These are phyloP conservation scores for Pinna nobilis DNA, from an alignment of 1,140 invertebrate species.

Conservation along the genomic window DNA sequence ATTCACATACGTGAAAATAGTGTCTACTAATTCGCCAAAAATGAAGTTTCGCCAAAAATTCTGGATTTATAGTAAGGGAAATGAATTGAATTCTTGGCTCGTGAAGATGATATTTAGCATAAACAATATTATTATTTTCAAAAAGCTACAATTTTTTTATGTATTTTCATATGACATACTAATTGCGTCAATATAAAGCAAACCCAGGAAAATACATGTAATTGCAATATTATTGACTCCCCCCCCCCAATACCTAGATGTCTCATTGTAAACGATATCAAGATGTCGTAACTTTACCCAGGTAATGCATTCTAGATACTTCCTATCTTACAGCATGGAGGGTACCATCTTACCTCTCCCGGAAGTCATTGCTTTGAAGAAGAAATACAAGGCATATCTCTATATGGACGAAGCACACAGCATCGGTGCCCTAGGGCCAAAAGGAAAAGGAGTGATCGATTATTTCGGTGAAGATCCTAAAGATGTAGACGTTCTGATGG, in stretches of 20 bases:
- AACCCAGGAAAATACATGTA: too few species aligned
- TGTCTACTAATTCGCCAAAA: too few species aligned
- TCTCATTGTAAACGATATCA: neutral
- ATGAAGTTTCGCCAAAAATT: too few species aligned
- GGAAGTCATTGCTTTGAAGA: constrained; percentile 92
- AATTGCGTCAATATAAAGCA: too few species aligned
- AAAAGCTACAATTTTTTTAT: too few species aligned
- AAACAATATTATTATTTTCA: too few species aligned
- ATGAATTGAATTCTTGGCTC: too few species aligned
- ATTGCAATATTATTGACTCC: too few species aligned
- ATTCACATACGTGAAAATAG: too few species aligned
- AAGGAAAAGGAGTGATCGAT: constrained; percentile 91
- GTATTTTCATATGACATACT: too few species aligned
- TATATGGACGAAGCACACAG: constrained; percentile 98
- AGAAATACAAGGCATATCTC: constrained; percentile 92
- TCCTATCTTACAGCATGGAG: constrained; percentile 88
- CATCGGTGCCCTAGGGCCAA: constrained; percentile 91
- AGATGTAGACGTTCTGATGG: constrained; percentile 98
- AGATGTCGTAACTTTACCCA: neutral
- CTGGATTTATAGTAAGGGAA: too few species aligned
- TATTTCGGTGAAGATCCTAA: constrained; percentile 87
- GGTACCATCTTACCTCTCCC: constrained; percentile 93
- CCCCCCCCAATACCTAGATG: neutral
- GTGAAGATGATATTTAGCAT: too few species aligned
- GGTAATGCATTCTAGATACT: neutral